A percentile compares a stretch with the other conserved stretches of the same genome.
Conservation (phyloP, 2,113 vertebrate species). For the Rhizomys pruinosus region DNA sequence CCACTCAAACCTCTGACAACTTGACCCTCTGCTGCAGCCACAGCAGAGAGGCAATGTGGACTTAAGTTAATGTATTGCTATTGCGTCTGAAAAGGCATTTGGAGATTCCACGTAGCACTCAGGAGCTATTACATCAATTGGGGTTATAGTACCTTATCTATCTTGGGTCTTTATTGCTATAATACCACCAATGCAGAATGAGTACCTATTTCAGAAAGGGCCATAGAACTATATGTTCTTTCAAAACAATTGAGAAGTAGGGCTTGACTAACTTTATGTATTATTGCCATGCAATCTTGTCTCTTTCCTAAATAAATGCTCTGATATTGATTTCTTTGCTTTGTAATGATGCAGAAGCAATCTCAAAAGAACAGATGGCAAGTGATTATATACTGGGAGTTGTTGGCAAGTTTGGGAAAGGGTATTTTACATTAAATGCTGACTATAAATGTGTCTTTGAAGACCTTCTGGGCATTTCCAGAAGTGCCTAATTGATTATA, state of each 20-base stretch:
- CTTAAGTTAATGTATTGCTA: conserved; percentile 1
- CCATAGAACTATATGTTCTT: conserved; percentile 60
- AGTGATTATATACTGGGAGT: conserved; percentile 57
- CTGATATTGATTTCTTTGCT: conserved; percentile 67
- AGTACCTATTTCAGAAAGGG: conserved; percentile 62
- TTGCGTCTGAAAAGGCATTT: conserved; percentile 50
- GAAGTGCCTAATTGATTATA: conserved; percentile 48
- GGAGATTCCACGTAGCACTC: conserved; percentile 47
- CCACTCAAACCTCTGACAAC: not conserved
- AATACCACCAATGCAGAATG: conserved; percentile 54
- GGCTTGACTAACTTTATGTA: conserved; percentile 66
- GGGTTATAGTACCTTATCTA: conserved; percentile 35
- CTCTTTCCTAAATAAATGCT: conserved; percentile 70
- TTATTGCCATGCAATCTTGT: conserved; percentile 60
- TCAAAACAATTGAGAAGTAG: conserved; percentile 67
- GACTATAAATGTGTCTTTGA: conserved; percentile 71
- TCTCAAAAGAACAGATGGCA: conserved; percentile 74
- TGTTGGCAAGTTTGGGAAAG: conserved; percentile 66
- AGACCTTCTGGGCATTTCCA: conserved; percentile 54
- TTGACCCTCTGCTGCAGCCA: not conserved
- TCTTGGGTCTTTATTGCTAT: conserved; percentile 54
- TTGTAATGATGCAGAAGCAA: conserved; percentile 65
- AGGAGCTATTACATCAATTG: conserved; percentile 39
- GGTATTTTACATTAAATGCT: conserved; percentile 70
- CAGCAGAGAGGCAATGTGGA: not conserved